phyloP scores from a whole-genome alignment of 1,140 invertebrate genomes.

The Amyelois transitella region DNA sequence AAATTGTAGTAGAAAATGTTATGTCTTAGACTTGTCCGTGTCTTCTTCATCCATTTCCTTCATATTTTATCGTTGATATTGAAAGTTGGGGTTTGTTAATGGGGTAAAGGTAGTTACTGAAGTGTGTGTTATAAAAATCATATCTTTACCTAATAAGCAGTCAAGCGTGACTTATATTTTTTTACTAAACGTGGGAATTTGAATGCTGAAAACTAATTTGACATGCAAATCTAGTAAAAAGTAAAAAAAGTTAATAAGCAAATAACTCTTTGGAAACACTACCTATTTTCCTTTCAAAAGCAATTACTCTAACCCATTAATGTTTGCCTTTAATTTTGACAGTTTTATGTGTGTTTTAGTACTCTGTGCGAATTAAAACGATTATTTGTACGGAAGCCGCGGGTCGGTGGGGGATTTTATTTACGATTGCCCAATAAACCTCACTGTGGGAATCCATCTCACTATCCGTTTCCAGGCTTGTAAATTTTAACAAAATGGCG shows the following conservation, averaged over 20 bases:
- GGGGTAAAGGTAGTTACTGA: no score
- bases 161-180: not conserved
- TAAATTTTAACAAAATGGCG: not conserved
- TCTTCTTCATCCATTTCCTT: no score
- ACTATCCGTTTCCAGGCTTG: slow-evolving; percentile 1
- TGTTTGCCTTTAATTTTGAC: slow-evolving; percentile 3
- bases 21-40: no score
- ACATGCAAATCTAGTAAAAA: not conserved
- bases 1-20: no score
- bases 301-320: not conserved
- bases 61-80: no score
- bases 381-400: slow-evolving; percentile 23
- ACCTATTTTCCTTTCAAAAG: no score
- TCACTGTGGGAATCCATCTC: slow-evolving; percentile 10
- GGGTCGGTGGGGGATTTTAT: slow-evolving; percentile 14
- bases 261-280: not conserved
- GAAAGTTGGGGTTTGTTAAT: no score
- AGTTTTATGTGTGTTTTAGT: slow-evolving; percentile 9
- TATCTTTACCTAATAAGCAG: no score
- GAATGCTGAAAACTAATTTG: not conserved
- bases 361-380: slow-evolving; percentile 16
- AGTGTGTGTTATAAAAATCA: no score
- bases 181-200: not conserved
- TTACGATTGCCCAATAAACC: slow-evolving; percentile 21
- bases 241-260: not conserved